Conservation (phyloP, 2,113 vertebrate species). For the Strigops habroptila region DNA sequence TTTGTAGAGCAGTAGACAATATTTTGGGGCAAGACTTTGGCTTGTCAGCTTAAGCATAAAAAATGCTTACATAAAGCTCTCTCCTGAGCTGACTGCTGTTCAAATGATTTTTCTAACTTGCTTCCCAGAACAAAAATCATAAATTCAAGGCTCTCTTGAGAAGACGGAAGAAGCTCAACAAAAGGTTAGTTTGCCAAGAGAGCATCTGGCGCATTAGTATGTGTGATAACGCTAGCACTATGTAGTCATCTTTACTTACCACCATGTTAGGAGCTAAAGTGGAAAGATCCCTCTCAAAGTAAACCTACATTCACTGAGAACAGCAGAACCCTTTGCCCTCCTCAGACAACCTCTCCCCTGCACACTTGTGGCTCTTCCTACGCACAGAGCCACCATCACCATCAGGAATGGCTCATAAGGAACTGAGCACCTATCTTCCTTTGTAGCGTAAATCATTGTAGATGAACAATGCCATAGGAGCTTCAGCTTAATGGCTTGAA, state of each 20-base stretch:
- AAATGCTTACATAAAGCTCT: background rate
- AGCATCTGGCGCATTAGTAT: background rate
- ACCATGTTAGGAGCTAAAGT: background rate
- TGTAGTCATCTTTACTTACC: background rate
- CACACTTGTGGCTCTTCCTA: background rate
- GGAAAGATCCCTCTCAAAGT: background rate
- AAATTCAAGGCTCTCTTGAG: background rate
- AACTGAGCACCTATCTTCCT: background rate
- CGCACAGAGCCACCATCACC: background rate
- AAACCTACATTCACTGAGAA: background rate
- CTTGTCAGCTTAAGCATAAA: background rate
- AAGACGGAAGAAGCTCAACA: background rate
- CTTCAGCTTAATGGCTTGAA: background rate
- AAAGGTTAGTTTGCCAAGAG: background rate
- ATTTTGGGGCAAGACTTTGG: background rate
- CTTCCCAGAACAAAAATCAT: background rate
- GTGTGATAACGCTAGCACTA: background rate
- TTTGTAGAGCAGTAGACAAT: background rate
- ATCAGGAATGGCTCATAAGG: background rate
- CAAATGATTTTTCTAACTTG: background rate
- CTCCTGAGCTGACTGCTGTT: background rate
- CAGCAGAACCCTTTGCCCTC: background rate
- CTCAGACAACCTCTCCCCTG: background rate
- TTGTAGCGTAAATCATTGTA: background rate
- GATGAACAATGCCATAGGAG: background rate